Base-by-base conservation (phyloP, 2,888 invertebrate genomes). In the Caradrina clavipalpis region DNA sequence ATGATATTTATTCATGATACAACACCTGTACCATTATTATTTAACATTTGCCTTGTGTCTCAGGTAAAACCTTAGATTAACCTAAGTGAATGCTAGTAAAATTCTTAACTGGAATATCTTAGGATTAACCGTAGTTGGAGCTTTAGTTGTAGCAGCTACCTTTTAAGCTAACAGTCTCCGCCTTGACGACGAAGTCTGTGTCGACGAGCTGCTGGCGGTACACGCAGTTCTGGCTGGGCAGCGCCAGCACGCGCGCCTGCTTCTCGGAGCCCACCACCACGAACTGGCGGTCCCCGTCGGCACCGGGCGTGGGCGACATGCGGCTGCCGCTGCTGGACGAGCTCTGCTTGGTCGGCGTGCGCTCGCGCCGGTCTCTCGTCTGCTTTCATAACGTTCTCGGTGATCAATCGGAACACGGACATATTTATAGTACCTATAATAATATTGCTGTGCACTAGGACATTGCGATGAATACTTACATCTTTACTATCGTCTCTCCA, bases 201-300 rank as follows among this genome's bases (percentile, higher is more conserved):
- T 99, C 99, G 78, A 98, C 98, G 86, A 99, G 97, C 95, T 99
- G 99, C 93, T 98, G 98, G 87, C 99, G 97, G 96, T 98, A 99
- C 86, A 99, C 97, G 96, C 99, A 99, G 92, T 98, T 98, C 95
- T 99, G 99, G 86, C 99, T 99, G 80, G 99, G 99, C 90, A 99
- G 97, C 82, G 99, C 98, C 80, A 99, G 98, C 79, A 99, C 98
- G 87, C 98, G 97, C 76, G 98, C 99, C 96, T 99, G 98, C 95
- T 99, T 99, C 96, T 99, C 99, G 72, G 99, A 99, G 78, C 98
- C 98, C 85, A 99, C 97, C 64, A 99, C 98, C 81, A 98, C 98
- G 95, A 98, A 99, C 97, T 99, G 99, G 80, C 98, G 97, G 95
- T 99, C 99, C 13, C 87, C 97, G 71, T 89, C 81, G 86, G 87